phyloP scores from a whole-genome alignment of 2,888 invertebrate genomes.

The Yponomeuta malinellus region DNA sequence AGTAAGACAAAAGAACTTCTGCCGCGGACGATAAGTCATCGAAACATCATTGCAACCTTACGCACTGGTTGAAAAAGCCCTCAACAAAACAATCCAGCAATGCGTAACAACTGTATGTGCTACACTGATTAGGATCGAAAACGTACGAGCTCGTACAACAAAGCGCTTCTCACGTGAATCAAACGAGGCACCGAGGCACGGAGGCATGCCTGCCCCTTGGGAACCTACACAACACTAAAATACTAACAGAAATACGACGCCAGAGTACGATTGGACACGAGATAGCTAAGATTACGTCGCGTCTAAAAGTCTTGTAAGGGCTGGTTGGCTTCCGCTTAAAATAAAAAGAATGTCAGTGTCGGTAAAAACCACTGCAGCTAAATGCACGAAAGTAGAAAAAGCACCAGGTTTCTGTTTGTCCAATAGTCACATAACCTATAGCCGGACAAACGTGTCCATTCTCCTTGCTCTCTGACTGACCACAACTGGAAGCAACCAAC shows the following conservation, averaged over 20 bases:
- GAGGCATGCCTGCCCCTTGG: constrained; percentile 1
- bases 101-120: background rate
- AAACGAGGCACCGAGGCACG: background rate
- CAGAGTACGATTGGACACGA: too few relatives aligned
- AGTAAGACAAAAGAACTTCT: background rate
- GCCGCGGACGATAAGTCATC: background rate
- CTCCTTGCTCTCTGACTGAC: too few relatives aligned
- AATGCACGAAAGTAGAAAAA: too few relatives aligned
- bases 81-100: background rate
- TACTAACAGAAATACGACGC: background rate
- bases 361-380: too few relatives aligned
- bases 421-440: too few relatives aligned
- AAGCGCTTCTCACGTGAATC: constrained; percentile 1
- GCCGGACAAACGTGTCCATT: too few relatives aligned
- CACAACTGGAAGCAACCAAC: too few relatives aligned
- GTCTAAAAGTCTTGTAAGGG: too few relatives aligned
- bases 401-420: too few relatives aligned
- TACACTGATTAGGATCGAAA: background rate
- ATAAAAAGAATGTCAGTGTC: too few relatives aligned
- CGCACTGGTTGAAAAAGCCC: background rate
- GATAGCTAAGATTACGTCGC: too few relatives aligned
- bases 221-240: background rate
- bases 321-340: too few relatives aligned
- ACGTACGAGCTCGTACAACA: background rate
- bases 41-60: background rate